Base-by-base conservation (phyloP, 2,113 vertebrate species). In the Trichechus manatus region DNA sequence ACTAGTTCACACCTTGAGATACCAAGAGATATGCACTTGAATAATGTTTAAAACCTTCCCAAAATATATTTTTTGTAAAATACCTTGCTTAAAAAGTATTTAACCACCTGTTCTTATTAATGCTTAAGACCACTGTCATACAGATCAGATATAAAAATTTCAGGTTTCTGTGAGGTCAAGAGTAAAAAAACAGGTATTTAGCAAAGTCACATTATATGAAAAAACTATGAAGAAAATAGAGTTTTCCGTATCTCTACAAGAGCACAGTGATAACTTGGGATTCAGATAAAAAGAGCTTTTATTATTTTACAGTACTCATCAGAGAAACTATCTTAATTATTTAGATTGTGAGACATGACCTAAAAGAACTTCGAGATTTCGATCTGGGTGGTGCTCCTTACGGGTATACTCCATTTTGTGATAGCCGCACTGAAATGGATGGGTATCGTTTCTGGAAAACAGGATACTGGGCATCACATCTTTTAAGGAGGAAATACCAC, bases 401-500 rank as follows among this genome's bases (percentile, higher is more conserved):
- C 44, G 99, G 99, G 1, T 99, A 99, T 87, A 99, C 99, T 0
- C 99, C 99, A 0, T 99, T 99, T 97, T 99, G 99, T 93, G 99
- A 99, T 61, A 99, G 99, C 98, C 99, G 99, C 64, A 98, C 90
- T 50, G 99, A 99, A 89, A 99, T 99, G 99, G 99, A 99, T 10
- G 99, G 99, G 0, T 99, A 99, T 95, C 99, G 99, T 33, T 99
- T 99, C 98, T 99, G 99, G 99, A 99, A 99, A 87, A 99, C 98
- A 0, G 99, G 99, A 0, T 99, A 99, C 93, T 99, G 99, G 99
- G 99, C 99, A 0, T 99, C 99, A 0, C 99, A 99, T 97, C 99
- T 99, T 44, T 98, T 98, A 68, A 99, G 98, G 93, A 99, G 99
- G 97, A 99, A 99, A 96, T 99, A 99, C 96, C 99, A 99, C 25